phyloP scores from a whole-genome alignment of 2,888 invertebrate species.

The Latrodectus elegans region DNA sequence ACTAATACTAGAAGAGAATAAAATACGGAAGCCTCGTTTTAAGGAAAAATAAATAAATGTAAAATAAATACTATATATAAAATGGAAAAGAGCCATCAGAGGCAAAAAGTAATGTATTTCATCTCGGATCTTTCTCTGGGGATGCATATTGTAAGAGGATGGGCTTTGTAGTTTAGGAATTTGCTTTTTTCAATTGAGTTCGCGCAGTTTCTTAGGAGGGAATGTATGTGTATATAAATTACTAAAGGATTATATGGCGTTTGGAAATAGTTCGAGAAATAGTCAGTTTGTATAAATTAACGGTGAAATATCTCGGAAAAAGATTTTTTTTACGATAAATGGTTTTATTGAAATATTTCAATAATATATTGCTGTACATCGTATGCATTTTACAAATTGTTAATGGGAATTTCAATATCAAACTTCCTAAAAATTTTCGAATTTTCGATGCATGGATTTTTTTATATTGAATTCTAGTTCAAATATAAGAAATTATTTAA shows the following conservation, averaged over 20 bases:
- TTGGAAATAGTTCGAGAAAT: too few relatives aligned
- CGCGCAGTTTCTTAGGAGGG: not conserved
- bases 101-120: conserved; percentile 48
- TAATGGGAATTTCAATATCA: too few relatives aligned
- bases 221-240: conserved; percentile 30
- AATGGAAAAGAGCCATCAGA: conserved; percentile 59
- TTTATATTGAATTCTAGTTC: too few relatives aligned
- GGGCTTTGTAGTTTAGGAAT: conserved; percentile 23
- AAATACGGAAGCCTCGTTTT: conserved; percentile 47
- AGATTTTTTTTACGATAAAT: too few relatives aligned
- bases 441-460: too few relatives aligned
- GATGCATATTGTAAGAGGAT: conserved; percentile 57
- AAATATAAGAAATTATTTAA: too few relatives aligned
- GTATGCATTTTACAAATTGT: too few relatives aligned
- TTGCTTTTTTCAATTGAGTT: conserved; percentile 57
- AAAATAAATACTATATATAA: conserved; percentile 57
- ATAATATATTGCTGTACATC: too few relatives aligned
- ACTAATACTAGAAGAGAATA: conserved; percentile 54
- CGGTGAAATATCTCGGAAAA: too few relatives aligned
- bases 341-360: too few relatives aligned
- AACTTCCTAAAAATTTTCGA: too few relatives aligned
- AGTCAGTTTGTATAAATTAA: too few relatives aligned
- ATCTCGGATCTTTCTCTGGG: conserved; percentile 39
- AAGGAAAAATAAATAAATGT: conserved; percentile 53
- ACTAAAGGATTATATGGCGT: not conserved